Evolutionary conservation across 2,113 vertebrate genomes (phyloP), one percentile per base, ranked within the genome.

Genomic region (Polyodon spathula): DNA sequence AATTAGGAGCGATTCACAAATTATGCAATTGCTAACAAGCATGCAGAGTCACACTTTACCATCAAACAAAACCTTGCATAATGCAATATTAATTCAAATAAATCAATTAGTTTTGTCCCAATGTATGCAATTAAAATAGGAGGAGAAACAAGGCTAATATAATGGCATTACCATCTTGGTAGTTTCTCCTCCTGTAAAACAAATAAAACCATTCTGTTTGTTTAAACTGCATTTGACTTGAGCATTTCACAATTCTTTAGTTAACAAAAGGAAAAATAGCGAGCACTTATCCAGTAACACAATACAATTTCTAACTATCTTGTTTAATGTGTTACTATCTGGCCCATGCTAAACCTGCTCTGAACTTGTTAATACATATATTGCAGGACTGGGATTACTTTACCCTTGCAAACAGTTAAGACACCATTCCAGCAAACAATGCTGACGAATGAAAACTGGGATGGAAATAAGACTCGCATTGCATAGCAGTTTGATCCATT

Each of bases 11-110:
- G 42, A 37, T 3, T 40, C 52, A 40, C 37, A 51, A 62, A 37
- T n/a, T 14, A 56, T 54, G 63, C 73, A 73, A 76, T 76, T 71
- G 71, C 71, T 46, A 46, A 58, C 52, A 56, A 61, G 53, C 53
- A 58, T 43, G 66, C 58, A 39, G 48, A 73, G 66, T 73, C 70
- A 73, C 40, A 63, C 61, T 17, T 43, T 40, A 58, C 69, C 65
- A 67, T 62, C 67, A 69, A 67, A 55, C 42, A 53, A 59, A 60
- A 60, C 65, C 72, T 56, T 62, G 6, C 16, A 6, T 60, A 64
- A 64, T 37, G 15, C 56, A 14, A 58, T n/a, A 37, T 63, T 69
- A 52, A 43, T 66, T 72, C 59, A 64, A 42, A 69, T 65, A 61
- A 66, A 67, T 43, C 42, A 48, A 12, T 52, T 42, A n/a, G 46